phyloP scores from a whole-genome alignment of 2,113 vertebrate species.

The Dicentrarchus labrax region DNA sequence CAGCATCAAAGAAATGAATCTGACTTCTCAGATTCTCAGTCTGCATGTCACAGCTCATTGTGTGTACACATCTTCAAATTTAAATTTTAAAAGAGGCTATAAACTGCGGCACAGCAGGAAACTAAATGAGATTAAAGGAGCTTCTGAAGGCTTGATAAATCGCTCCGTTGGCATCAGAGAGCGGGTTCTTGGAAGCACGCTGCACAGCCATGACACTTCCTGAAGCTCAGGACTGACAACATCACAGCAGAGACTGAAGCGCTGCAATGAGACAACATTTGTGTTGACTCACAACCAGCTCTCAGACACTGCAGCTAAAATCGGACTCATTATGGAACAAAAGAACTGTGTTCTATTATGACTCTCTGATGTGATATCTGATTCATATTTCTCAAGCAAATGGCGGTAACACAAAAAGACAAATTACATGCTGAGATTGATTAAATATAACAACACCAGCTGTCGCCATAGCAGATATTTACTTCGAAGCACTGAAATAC shows the following conservation, averaged over 20 bases:
- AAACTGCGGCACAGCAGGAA: not conserved
- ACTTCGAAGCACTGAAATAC: not conserved
- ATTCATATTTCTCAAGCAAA: not conserved
- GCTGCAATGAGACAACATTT: not conserved
- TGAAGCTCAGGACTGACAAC: constrained; percentile 4
- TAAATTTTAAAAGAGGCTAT: constrained; percentile 6
- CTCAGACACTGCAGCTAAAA: not conserved
- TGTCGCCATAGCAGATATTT: not conserved
- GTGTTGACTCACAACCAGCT: not conserved
- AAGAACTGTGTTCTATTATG: not conserved
- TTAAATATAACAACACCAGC: not conserved
- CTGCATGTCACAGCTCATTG: not conserved
- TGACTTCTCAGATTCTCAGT: not conserved
- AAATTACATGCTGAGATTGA: not conserved
- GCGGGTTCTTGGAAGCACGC: not conserved
- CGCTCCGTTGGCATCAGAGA: not conserved
- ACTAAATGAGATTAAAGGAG: constrained; percentile 4
- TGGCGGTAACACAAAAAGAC: not conserved
- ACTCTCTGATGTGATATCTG: not conserved
- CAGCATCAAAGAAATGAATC: not conserved
- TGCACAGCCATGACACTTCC: not conserved
- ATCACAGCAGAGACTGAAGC: not conserved
- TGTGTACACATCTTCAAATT: constrained; percentile 4
- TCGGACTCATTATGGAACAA: not conserved
- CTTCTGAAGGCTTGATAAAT: not conserved